Base-by-base conservation (phyloP, 2,888 invertebrate species). In the Drosophila meridionalis region DNA sequence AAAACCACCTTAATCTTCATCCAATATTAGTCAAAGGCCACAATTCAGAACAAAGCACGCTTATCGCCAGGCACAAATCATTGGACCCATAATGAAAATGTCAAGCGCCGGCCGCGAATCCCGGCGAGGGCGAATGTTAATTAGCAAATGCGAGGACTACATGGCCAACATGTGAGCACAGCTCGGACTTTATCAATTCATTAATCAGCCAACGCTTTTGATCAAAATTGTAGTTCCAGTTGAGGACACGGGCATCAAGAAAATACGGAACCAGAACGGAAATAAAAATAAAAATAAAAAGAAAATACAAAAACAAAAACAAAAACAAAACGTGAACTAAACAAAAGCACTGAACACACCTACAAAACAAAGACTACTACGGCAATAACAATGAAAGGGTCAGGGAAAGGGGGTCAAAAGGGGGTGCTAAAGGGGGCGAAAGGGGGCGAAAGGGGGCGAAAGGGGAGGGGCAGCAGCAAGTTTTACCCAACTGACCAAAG, bases 31-130 rank as follows among this genome's bases (percentile, higher is more conserved):
- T 45, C 58, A 69, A 47, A 30, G 62, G 55, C 53, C 42, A 48
- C 57, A 42, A 45, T 36, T 42, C 30, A 8, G 40, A 30, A 14
- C 47, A 43, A 45, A 58, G 34, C 53, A 63, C 69, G 86, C 88
- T 85, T 83, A 83, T 83, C 83, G 65, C 53, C 12, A 26, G 34
- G 61, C 86, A 88, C 86, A 83, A 88, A 88, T 88, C 88, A 87
- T 69, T 68, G 55, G 60, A 55, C 61, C 76, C 76, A 82, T 82
- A 87, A 83, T 87, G 85, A 65, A 87, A 82, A 84, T 82, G 85
- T 83, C 84, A 76, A 78, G 58, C 48, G 40, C 55, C 61, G 60
- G 66, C 48, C 58, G 65, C 62, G 69, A 57, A 45, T 63, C 57
- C 62, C 63, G 59, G 42, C 55, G 32, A 20, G 55, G 72, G 20